These are phyloP conservation scores for Shargacucullia verbasci DNA, from an alignment of 2,888 invertebrate species.

Conservation along the genomic window DNA sequence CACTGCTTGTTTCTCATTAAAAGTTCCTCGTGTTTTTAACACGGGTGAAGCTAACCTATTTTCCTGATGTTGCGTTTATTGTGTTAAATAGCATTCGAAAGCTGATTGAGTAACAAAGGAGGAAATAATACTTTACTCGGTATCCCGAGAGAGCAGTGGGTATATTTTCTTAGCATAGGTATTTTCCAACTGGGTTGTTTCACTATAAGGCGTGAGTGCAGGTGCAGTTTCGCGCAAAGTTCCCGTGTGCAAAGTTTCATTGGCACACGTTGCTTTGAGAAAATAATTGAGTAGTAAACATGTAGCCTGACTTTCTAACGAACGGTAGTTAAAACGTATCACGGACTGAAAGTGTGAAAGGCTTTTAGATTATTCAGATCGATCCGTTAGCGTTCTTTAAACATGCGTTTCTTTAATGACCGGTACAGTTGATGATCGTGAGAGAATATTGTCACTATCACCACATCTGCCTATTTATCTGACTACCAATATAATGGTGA, in stretches of 20 bases:
- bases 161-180: conserved; percentile 28
- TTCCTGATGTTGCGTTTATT: conserved; percentile 23
- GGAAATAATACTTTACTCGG: conserved; percentile 30
- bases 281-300: conserved; percentile 53
- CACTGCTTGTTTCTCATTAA: no score
- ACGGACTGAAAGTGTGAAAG: conserved; percentile 6
- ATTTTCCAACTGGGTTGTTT: conserved; percentile 25
- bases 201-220: conserved; percentile 17
- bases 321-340: conserved; percentile 40
- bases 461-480: no score
- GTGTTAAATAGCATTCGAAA: conserved; percentile 30
- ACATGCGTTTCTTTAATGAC: no score
- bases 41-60: conserved; percentile 6
- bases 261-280: conserved; percentile 43
- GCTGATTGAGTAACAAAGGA: conserved; percentile 35
- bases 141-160: conserved; percentile 2
- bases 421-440: no score
- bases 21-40: conserved; percentile 29
- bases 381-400: no score
- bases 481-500: no score
- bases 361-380: conserved; percentile 3
- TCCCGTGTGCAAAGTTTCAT: conserved; percentile 31
- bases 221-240: conserved; percentile 34
- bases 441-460: no score
- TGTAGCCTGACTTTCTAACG: conserved; percentile 35